Evolutionary conservation across 2,888 invertebrate species (phyloP).

Genomic region (Entomobrya proxima): DNA sequence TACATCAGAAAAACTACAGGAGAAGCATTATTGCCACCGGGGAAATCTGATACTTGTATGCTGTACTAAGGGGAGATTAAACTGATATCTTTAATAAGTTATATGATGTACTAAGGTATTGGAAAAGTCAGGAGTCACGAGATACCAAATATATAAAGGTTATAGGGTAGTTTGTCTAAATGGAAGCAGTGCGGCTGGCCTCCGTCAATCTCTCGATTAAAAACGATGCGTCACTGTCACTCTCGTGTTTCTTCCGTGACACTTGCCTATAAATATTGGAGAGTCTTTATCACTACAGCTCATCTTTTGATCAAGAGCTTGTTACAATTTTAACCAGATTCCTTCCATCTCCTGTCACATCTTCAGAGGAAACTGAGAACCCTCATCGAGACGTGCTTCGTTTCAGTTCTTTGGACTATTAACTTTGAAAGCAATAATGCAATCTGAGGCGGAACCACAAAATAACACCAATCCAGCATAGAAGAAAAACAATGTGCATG

Average conservation of each 20-base stretch:
- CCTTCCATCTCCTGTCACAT: not conserved
- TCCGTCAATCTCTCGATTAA: not conserved
- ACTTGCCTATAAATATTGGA: slow-evolving; percentile 21
- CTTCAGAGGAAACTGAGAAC: not conserved
- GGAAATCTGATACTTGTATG: no score
- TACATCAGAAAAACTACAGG: no score
- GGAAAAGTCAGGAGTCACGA: no score
- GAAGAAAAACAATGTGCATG: not conserved
- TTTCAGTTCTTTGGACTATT: slow-evolving; percentile 18
- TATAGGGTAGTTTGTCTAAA: no score
- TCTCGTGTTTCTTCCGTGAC: not conserved
- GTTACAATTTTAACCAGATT: slow-evolving; percentile 6
- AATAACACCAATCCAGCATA: not conserved
- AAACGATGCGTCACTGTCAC: slow-evolving; percentile 35
- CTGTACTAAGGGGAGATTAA: no score
- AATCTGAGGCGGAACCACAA: not conserved
- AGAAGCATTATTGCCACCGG: no score
- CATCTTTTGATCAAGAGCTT: not conserved
- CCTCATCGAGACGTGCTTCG: slow-evolving; percentile 11
- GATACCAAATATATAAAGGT: no score
- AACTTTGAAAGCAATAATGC: slow-evolving; percentile 15
- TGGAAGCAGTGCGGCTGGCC: not conserved
- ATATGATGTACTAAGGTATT: no score
- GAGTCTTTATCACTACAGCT: slow-evolving; percentile 1
- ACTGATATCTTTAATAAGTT: no score